Evolutionary conservation across 2,888 invertebrate species (phyloP), one percentile per base, ranked within the genome.

Genomic region (Dynastes maya): DNA sequence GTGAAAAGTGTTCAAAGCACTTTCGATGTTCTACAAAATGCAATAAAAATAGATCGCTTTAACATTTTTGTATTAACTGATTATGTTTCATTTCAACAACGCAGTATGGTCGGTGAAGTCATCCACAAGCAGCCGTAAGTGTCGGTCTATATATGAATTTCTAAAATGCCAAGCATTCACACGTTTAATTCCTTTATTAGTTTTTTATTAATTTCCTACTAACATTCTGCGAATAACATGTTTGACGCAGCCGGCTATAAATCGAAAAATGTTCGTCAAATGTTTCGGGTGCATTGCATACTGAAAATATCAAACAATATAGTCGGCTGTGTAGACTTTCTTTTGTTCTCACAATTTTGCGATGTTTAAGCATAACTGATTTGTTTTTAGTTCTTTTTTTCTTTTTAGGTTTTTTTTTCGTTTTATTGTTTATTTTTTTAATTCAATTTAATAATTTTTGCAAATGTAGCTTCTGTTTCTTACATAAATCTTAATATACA

Each of bases 121-220:
- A 92, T 93, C 88, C 93, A 93, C 89, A 93, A 92, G 85, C 92
- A 93, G 88, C 92, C 93, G 93, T 93, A 92, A 93, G 93, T 93
- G 87, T 53, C 53, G 64, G 64, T 76, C 40, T 67, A 13, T 29
- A n/a, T 40, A 9, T 6, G 45, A 53, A 71, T 53, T 49, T 3
- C 29, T 71, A 32, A 45, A 51, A 55, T 77, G 49, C 22, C 32
- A 53, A 27, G 29, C 45, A 45, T 53, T 51, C 29, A 11, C 29
- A 16, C 27, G 45, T 49, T 22, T 29, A 29, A 16, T 27, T 40
- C n/a, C 32, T 40, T 76, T 53, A 53, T 72, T 37, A 37, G 32
- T 72, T 78, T 65, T 65, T 70, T 51, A 64, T 5, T 40, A 9
- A 45, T 63, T 53, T 27, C 6, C 11, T 9, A 68, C 65, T 68